phyloP scores from a whole-genome alignment of 2,797 vertebrate genomes.

The Petrocephalus sullivani region DNA sequence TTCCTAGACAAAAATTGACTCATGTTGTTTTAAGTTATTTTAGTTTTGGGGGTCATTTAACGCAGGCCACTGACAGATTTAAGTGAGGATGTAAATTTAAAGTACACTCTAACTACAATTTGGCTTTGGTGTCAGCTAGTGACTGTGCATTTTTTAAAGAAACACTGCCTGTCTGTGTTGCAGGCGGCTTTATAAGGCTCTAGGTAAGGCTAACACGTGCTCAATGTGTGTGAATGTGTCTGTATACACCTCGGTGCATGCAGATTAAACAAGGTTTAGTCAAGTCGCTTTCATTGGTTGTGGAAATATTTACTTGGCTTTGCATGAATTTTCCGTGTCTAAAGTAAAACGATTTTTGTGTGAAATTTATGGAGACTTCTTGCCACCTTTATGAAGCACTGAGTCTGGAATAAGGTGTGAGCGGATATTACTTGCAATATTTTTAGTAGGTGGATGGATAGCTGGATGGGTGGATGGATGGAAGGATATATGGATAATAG shows the following conservation, averaged over 20 bases:
- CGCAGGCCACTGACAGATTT: slow-evolving; percentile 51
- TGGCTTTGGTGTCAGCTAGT: slow-evolving; percentile 21
- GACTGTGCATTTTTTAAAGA: slow-evolving; percentile 14
- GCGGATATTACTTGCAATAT: background rate
- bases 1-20: slow-evolving; percentile 59
- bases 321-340: background rate
- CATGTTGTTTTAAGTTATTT: slow-evolving; percentile 55
- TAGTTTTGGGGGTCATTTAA: slow-evolving; percentile 48
- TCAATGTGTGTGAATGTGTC: background rate
- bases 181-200: background rate
- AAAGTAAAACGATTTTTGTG: background rate
- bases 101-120: slow-evolving; percentile 35
- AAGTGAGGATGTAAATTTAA: slow-evolving; percentile 50
- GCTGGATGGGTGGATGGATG: too few relatives aligned
- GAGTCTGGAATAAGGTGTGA: background rate
- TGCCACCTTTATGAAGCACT: background rate
- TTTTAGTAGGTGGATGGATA: background rate
- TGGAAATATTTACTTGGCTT: slow-evolving; percentile 1
- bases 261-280: background rate
- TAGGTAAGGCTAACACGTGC: background rate
- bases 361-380: background rate
- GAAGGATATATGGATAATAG: too few relatives aligned
- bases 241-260: background rate
- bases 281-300: background rate
- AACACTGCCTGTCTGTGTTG: slow-evolving; percentile 28